Base-by-base conservation (phyloP, 1,140 invertebrate genomes). In the Lepidurus arcticus region DNA sequence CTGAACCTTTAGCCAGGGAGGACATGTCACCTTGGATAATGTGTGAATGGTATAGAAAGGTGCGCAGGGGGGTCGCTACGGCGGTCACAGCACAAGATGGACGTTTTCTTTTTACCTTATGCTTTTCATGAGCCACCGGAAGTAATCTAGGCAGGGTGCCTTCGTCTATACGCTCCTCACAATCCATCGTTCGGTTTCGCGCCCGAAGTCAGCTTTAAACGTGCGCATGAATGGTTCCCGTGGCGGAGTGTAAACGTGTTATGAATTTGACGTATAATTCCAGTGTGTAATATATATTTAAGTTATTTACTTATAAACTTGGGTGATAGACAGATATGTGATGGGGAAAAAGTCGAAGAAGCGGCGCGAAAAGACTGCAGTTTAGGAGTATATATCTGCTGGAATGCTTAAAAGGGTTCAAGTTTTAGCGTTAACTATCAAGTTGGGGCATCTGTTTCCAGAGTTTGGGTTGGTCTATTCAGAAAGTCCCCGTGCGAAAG, bases 111-210 rank as follows among this genome's bases (percentile, higher is more conserved):
- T 65, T 21, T 21, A 65, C 53, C 53, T 65, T 65, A 13, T 9
- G 3, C 34, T n/a, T 65, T 65, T 65, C 21, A 13, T 13, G 53
- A 65, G 8, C 53, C 53, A 65, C 53, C 53, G 53, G 53, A 65
- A 65, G 53, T 65, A 21, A 65, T 65, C 53, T n/a, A 7, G 45
- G 45, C 45, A 47, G 45, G 45, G 16, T 65, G 53, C 53, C 21
- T 65, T 65, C 53, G 21, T 65, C 53, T 65, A 21, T 65, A 34
- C 34, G 53, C 53, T 65, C 53, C 53, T 65, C 53, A n/a, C 53
- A 21, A 65, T 65, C 53, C 53, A 65, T 65, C 53, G n/a, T 13
- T 65, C 53, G 16, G 53, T 65, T 65, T 65, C 53, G 21, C 53
- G 53, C 53, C 53, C 21, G 16, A 65, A 65, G n/a, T 16, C 53